Evolutionary conservation across 2,113 vertebrate species (phyloP), one percentile per base, ranked within the genome.

Genomic region (Platichthys stellatus): DNA sequence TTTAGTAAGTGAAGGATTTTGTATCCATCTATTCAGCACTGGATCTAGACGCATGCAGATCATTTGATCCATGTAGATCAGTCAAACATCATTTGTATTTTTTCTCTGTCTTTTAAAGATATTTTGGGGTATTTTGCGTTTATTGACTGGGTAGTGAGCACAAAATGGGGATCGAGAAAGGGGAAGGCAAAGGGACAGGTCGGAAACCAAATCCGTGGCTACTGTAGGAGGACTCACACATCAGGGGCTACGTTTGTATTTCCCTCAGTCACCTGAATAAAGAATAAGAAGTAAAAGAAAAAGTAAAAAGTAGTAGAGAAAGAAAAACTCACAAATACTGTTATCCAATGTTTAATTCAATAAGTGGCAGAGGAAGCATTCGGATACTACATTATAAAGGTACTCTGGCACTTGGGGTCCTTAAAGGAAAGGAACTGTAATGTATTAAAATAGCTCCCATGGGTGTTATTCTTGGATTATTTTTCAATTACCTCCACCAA

Each of bases 11-110:
- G 10, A 74, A 62, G 24, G 14, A 56, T n/a, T 69, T 38, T 53
- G 11, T 9, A 17, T 2, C 59, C 64, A 72, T 74, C 56, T 70
- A 74, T 75, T 78, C 43, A 66, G 47, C 53, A 53, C 8, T 7
- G 9, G 35, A 38, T 10, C 2, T 38, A 38, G 35, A 38, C 2
- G 35, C 35, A 38, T 9, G 35, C 2, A 38, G 35, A 38, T 38
- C 40, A 43, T 43, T 43, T 43, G 40, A 43, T 13, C 40, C 40
- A 12, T 43, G 40, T 0, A 43, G 12, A 43, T 43, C 40, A 43
- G 40, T 12, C 40, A 43, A 43, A 2, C 40, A 43, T 12, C 40
- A 43, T 43, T 43, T 13, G 40, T n/a, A 54, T 21, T 54, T n/a
- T 20, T 53, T 53, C 11, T 43, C 10, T 13, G 0, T 43, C 6